Base-by-base conservation (phyloP, 2,797 vertebrate genomes). In the Poecilia wingei region DNA sequence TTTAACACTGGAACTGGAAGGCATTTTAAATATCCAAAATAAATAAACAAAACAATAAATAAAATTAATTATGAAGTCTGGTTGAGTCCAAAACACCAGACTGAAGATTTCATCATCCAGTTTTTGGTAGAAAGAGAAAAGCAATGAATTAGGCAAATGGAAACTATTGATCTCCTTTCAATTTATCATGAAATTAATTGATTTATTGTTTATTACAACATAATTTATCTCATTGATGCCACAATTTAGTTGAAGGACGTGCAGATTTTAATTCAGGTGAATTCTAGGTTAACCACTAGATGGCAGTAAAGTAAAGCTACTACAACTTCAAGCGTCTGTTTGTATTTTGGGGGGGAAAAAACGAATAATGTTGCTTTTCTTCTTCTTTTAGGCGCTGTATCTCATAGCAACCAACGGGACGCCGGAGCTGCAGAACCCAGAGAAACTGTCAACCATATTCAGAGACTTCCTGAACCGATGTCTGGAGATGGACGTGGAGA, bases 401-500 rank as follows among this genome's bases (percentile, higher is more conserved):
- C 97, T 99, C 87, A 99, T 99, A 78, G 98, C 98, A 78, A 99
- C 98, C 71, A 99, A 99, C 0, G 98, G 98, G 59, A 99, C 98
- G 1, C 98, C 98, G 0, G 97, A 99, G 78, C 95, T 99, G 76
- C 98, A 99, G 95, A 98, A 99, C 76, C 98, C 98, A 0, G 98
- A 99, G 92, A 98, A 98, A 77, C 96, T 98, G 79, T 98, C 98
- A 0, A 80, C 92, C 4, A 95, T 96, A 57, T 99, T 99, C 93
- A 93, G 97, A 91, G 98, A 99, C 90, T 99, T 99, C 89, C 94
- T 99, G 84, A 98, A 97, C 86, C 93, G 97, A 86, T 99, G 98
- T 91, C 96, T 99, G 81, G 98, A 99, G 92, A 99, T 99, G 98
- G 98, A 99, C 0, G 98, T 99, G 91, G 98, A 99, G 82, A 99